Base-by-base conservation (phyloP, 1,140 invertebrate genomes). In the Drosophila lacertosa region DNA sequence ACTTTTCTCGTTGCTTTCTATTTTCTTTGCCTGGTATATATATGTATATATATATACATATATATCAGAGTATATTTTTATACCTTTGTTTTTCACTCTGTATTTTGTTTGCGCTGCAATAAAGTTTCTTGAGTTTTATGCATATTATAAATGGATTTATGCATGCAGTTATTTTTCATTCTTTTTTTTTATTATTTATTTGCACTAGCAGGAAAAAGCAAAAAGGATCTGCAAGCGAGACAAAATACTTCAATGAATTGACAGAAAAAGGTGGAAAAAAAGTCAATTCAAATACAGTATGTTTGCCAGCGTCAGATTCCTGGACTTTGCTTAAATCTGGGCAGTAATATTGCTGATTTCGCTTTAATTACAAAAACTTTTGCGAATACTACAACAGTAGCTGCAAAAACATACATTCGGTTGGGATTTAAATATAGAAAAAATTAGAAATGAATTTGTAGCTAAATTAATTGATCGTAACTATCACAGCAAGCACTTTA, bases 241-340 rank as follows among this genome's bases (percentile, higher is more conserved):
- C 32, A 40, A 59, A 50, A 37, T 16, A 67, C 54, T 59, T 50
- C 26, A 42, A 59, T 58, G 44, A 59, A 66, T 66, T 66, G 35
- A 44, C 15, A 44, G 39, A 35, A 45, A 54, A 62, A 67, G 45
- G 40, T 15, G 40, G 42, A n/a, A 16, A 50, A 62, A 59, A 24
- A 59, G 82, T 73, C 63, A 78, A 83, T 83, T 74, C 65, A 69
- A 65, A 62, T 59, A 62, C 68, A 70, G 70, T 81, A 81, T 83
- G 69, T 78, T 60, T 77, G 77, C 53, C n/a, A n/a, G n/a, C n/a
- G n/a, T n/a, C 33, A 4, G n/a, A 26, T 57, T 57, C 33, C 32
- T 10, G 5, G 22, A 16, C 29, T 22, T 15, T 47, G 59, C 35
- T 13, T 24, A 54, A 63, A 69, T 63, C 48, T 37, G 62, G 15